A percentile compares a stretch with the other conserved stretches of the same genome.
phyloP scores from a whole-genome alignment of 1,140 invertebrate species.

The Diprion similis region DNA sequence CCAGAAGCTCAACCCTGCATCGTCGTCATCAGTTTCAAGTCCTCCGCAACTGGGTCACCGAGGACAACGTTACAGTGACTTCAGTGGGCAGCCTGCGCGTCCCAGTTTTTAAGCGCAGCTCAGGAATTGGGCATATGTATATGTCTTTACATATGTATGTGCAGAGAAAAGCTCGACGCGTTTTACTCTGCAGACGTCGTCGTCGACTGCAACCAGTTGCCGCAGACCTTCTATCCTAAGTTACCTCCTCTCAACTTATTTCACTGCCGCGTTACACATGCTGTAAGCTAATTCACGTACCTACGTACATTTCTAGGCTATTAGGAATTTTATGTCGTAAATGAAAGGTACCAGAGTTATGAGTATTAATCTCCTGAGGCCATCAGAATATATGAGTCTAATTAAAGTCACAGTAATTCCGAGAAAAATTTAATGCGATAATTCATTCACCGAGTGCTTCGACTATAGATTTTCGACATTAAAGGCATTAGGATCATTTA shows the following conservation, averaged over 20 bases:
- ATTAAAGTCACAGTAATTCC: too few relatives aligned
- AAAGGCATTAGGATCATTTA: too few relatives aligned
- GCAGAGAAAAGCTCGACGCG: background rate
- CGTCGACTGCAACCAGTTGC: conserved; percentile 3
- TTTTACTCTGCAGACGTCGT: background rate
- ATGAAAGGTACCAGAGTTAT: too few relatives aligned
- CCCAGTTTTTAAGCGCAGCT: conserved; percentile 1
- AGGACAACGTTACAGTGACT: background rate
- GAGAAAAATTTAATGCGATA: too few relatives aligned
- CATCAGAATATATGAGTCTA: too few relatives aligned
- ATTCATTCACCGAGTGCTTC: too few relatives aligned
- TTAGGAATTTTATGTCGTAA: background rate
- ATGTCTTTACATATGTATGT: background rate
- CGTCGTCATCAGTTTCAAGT: conserved; percentile 5
- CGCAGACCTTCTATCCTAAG: background rate
- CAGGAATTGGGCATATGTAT: background rate
- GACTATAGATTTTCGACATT: too few relatives aligned
- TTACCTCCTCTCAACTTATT: background rate
- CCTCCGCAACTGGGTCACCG: background rate
- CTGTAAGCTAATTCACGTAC: background rate
- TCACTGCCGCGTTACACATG: background rate
- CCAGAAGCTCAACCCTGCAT: background rate
- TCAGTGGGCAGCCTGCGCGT: background rate
- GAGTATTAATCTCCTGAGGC: too few relatives aligned
- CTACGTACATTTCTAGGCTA: background rate